Evolutionary conservation across 2,888 invertebrate species (phyloP).

Genomic region (Hyles lineata): DNA sequence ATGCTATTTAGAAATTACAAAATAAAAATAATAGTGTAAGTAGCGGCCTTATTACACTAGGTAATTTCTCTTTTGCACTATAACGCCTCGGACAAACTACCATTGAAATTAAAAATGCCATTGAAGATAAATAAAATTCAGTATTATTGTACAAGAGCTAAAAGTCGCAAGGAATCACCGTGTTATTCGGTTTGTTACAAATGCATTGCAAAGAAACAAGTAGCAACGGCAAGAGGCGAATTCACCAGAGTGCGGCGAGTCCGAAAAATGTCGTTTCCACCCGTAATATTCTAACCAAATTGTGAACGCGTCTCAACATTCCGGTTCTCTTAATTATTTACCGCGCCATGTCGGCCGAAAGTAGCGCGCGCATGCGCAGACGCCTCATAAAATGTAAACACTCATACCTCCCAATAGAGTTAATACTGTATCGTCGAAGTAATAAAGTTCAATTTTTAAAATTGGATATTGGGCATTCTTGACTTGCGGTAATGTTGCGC

Average conservation of each 20-base stretch:
- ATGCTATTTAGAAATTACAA: too few species aligned
- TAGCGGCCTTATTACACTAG: too few species aligned
- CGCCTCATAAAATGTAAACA: constrained; percentile 19
- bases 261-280: constrained; percentile 2
- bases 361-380: constrained; percentile 20
- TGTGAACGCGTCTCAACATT: not conserved
- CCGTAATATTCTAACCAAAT: not conserved
- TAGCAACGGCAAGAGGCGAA: not conserved
- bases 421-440: not conserved
- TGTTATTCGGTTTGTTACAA: too few species aligned
- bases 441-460: constrained; percentile 3
- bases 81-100: too few species aligned
- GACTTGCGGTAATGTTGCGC: constrained; percentile 51
- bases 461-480: constrained; percentile 36
- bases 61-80: too few species aligned
- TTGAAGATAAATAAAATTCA: too few species aligned
- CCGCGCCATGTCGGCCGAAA: not conserved
- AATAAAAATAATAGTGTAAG: too few species aligned
- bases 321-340: constrained; percentile 1
- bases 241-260: not conserved
- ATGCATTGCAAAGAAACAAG: not conserved
- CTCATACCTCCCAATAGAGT: not conserved
- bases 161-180: too few species aligned
- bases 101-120: too few species aligned
- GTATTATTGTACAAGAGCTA: too few species aligned